Evolutionary conservation across 2,797 vertebrate genomes (phyloP).

Genomic region (Euphonia xanthogaster): DNA sequence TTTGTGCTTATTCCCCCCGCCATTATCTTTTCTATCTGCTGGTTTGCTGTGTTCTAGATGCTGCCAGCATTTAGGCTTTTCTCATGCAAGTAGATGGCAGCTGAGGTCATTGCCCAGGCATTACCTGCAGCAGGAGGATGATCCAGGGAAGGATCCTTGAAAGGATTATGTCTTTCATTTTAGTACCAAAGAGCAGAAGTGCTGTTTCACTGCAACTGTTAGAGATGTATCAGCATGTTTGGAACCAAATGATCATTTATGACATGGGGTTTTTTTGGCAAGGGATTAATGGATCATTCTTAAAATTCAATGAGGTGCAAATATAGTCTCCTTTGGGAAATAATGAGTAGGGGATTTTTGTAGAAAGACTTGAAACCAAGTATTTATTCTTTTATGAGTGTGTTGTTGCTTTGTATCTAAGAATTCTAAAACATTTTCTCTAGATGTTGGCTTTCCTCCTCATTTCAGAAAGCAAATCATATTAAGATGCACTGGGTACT

Average conservation of each 20-base stretch:
- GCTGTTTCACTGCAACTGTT: not conserved
- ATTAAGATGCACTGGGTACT: not conserved
- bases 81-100: not conserved
- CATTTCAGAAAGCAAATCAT: not conserved
- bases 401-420: not conserved
- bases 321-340: not conserved
- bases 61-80: not conserved
- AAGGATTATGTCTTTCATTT: not conserved
- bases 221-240: not conserved
- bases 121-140: not conserved
- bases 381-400: not conserved
- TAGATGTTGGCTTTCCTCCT: not conserved
- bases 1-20: not conserved
- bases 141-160: not conserved
- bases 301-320: not conserved
- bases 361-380: not conserved
- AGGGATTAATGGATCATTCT: not conserved
- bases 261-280: not conserved
- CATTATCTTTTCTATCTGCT: not conserved
- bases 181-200: not conserved
- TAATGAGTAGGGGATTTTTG: not conserved
- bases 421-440: not conserved
- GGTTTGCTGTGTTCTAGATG: not conserved
- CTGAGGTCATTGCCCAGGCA: not conserved
- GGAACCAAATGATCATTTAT: not conserved